Evolutionary conservation across 2,888 invertebrate genomes (phyloP), one percentile per base, ranked within the genome.

Genomic region (Mayetiola destructor): DNA sequence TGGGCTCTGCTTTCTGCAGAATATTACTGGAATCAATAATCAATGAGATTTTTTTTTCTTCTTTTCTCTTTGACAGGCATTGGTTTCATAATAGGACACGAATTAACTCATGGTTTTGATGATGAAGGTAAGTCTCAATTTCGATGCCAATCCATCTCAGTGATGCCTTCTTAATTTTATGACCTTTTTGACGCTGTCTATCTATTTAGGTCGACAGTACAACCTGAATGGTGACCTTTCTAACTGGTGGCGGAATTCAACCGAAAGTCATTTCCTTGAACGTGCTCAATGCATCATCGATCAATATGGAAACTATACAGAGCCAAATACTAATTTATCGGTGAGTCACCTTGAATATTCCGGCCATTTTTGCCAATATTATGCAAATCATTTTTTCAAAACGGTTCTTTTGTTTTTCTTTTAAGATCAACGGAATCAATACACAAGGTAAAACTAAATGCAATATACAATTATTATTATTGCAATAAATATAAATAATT

Each of bases 401-500:
- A 27, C 9, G 27, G 4, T 48, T 2, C 4, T 3, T 2, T 39
- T 39, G n/a, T n/a, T n/a, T 32, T 9, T 9, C 12, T 6, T 9
- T 73, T 18, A 70, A 90, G 90, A 69, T 95, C 56, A 91, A 93
- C 66, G 94, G 94, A 56, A 82, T 90, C 59, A 88, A 88, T 66
- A 48, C 48, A 4, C 48, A 48, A 27, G 48, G 48, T 27, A n/a
- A 32, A 32, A 32, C 32, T 12, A 32, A 32, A 12, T 9, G 8
- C 12, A 32, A 32, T 9, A 32, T 32, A 9, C 32, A 32, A 32
- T 32, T 12, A 12, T 32, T 42, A 10, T 42, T 37, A n/a, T 12
- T 37, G 8, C n/a, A 37, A 9, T 16, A 37, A 4, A 37, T 37
- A 12, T 16, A 18, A 48, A 48, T 48, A 27, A 27, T 9, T 27